Base-by-base conservation (phyloP, 2,888 invertebrate genomes). In the Dryadula phaetusa region DNA sequence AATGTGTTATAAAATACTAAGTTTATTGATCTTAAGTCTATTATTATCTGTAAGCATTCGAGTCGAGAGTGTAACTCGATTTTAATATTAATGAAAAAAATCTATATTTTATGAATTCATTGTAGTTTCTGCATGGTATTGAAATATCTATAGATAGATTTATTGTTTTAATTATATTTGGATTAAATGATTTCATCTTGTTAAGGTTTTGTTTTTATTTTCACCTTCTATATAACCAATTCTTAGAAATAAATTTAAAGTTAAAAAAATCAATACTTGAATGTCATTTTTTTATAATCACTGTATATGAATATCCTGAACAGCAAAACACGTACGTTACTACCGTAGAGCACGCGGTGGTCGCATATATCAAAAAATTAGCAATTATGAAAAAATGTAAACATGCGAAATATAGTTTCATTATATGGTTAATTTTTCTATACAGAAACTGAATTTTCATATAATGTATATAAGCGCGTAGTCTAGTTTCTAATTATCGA, bases 111-210 rank as follows among this genome's bases (percentile, higher is more conserved):
- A 63, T 58, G 49, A 74, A 65, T 71, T 69, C 66, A 72, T 74
- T 74, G 65, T 66, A 72, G 70, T 69, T 52, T 67, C 73, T 76
- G 75, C 76, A 77, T 78, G 77, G 69, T 77, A 75, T 74, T 75
- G 72, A 69, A 40, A 72, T 68, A 69, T 74, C 73, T 69, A 73
- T 75, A 73, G 69, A 70, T 69, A 37, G 66, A 71, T 74, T 67
- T 77, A 77, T 76, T 76, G 74, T 74, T 73, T 73, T 72, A 71
- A 67, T 76, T 72, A 46, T 72, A 67, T 68, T 71, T 68, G 66
- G 72, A 76, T 73, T 76, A 76, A 77, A 74, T 71, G 64, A 74
- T 70, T 75, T 75, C 53, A 71, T 72, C 67, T 73, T 69, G 72
- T 74, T 74, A 64, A 69, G 18, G 18, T 16, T 64, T 64, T 54